Percentiles rank a stretch among this genome's conserved stretches.
These are phyloP conservation scores for Platycheirus albimanus DNA, from an alignment of 2,888 invertebrate genomes.

Conservation along the genomic window DNA sequence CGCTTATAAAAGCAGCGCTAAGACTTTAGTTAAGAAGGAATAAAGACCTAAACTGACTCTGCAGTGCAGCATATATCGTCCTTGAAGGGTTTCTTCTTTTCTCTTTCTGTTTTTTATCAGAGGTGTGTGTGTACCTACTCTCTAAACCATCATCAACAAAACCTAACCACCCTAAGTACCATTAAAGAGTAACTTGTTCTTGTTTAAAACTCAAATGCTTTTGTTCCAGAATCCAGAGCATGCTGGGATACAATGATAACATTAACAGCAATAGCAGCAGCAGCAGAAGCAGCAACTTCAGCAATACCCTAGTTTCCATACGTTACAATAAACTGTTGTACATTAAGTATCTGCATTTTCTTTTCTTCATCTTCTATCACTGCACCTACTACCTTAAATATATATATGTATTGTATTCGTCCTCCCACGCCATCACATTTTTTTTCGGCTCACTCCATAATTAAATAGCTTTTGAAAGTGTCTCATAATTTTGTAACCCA, in stretches of 20 bases:
- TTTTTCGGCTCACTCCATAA: slow-evolving; percentile 58
- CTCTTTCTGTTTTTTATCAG: not conserved
- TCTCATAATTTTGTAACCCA: slow-evolving; percentile 73
- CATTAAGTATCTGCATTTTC: slow-evolving; percentile 71
- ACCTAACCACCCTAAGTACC: slow-evolving; percentile 12
- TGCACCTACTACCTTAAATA: not conserved
- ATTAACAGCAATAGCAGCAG: slow-evolving; percentile 46
- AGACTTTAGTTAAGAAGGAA: not conserved
- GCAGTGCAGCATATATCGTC: slow-evolving; percentile 23
- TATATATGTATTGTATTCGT: not conserved
- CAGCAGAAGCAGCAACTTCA: slow-evolving; percentile 11
- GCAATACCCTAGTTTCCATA: slow-evolving; percentile 63
- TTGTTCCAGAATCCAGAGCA: slow-evolving; percentile 42
- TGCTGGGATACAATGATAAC: slow-evolving; percentile 54
- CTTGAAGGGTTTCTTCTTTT: slow-evolving; percentile 2
- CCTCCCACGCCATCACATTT: slow-evolving; percentile 6
- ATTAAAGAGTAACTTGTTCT: slow-evolving; percentile 34
- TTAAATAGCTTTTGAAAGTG: slow-evolving; percentile 73
- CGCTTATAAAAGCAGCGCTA: slow-evolving; percentile 2
- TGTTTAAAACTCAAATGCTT: slow-evolving; percentile 45
- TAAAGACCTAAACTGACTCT: slow-evolving; percentile 19
- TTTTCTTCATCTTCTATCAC: slow-evolving; percentile 30
- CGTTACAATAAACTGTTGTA: slow-evolving; percentile 61
- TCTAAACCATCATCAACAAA: slow-evolving; percentile 21
- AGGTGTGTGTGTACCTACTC: not conserved